A percentile compares a stretch with the other conserved stretches of the same genome.
phyloP scores from a whole-genome alignment of 1,140 invertebrate genomes.

The Drosophila triauraria region DNA sequence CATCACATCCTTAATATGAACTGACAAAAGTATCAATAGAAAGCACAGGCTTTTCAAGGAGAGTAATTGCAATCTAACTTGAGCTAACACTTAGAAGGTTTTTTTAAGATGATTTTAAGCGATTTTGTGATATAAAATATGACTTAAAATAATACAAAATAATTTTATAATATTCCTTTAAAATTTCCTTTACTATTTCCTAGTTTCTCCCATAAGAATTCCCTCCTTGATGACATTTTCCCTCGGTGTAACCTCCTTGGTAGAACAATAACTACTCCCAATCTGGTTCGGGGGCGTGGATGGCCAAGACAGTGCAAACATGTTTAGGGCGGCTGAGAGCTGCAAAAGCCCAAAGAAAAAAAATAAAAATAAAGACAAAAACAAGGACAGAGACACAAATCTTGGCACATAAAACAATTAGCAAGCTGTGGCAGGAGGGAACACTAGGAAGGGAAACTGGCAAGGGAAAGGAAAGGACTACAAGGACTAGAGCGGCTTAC shows the following conservation, averaged over 20 bases:
- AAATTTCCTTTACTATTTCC: not conserved
- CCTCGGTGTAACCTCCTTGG: not conserved
- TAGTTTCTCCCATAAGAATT: rapidly evolving
- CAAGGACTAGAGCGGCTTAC: conserved; percentile 29
- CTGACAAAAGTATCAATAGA: not conserved
- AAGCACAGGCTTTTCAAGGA: too few species aligned
- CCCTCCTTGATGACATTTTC: not conserved
- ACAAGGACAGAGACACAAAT: conserved; percentile 78
- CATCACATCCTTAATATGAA: not conserved
- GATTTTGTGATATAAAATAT: not conserved
- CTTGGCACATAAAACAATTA: conserved; percentile 83
- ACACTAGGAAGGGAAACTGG: not conserved
- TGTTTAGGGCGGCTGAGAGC: conserved; percentile 67
- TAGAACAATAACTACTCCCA: conserved; percentile 60
- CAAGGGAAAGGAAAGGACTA: conserved; percentile 7
- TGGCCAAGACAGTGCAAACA: conserved; percentile 54
- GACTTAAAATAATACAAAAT: not conserved
- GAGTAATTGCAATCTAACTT: not conserved
- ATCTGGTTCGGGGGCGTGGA: conserved; percentile 57
- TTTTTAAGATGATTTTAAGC: too few species aligned
- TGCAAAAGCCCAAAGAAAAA: conserved; percentile 14
- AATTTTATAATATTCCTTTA: not conserved
- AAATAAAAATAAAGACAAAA: conserved; percentile 3
- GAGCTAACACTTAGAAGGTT: not conserved
- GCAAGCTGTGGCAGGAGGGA: conserved; percentile 41